Evolutionary conservation across 1,140 invertebrate genomes (phyloP).

Genomic region (Eriocheir sinensis): DNA sequence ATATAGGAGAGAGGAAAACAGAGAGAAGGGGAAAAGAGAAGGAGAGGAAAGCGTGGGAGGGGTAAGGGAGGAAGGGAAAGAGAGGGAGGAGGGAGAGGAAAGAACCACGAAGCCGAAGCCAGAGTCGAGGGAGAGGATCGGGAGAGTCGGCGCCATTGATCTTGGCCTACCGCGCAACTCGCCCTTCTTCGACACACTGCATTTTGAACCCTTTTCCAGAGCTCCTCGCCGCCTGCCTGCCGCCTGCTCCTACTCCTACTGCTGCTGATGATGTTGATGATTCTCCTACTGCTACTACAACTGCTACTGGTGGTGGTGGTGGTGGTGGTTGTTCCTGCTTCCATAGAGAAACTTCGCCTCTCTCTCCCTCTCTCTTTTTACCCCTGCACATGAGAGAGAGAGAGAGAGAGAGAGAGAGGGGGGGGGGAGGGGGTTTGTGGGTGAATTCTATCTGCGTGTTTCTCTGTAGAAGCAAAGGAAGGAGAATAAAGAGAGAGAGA

Average conservation of each 20-base stretch:
- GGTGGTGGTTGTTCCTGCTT: too few species aligned
- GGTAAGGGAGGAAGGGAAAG: too few species aligned
- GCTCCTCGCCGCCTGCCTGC: not conserved
- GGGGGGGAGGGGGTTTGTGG: too few species aligned
- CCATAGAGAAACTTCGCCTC: not conserved
- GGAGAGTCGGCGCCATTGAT: not conserved
- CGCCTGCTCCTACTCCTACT: too few species aligned
- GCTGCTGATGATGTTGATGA: too few species aligned
- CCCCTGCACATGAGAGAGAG: not conserved
- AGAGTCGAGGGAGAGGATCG: not conserved
- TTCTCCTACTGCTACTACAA: too few species aligned
- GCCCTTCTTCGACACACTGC: not conserved
- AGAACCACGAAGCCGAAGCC: not conserved
- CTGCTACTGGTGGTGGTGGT: too few species aligned
- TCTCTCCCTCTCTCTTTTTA: not conserved
- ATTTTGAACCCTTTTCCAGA: constrained; percentile 25
- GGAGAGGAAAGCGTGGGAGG: not conserved
- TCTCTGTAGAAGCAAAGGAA: too few species aligned
- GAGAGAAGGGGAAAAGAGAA: not conserved
- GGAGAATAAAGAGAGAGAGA: not conserved
- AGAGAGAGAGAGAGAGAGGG: too few species aligned
- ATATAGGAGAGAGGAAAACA: not conserved
- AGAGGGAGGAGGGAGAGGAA: not conserved
- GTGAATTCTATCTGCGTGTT: too few species aligned
- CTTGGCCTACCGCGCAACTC: constrained; percentile 9